Evolutionary conservation across 2,797 vertebrate species (phyloP), one percentile per base, ranked within the genome.

Genomic region (Dermochelys coriacea): DNA sequence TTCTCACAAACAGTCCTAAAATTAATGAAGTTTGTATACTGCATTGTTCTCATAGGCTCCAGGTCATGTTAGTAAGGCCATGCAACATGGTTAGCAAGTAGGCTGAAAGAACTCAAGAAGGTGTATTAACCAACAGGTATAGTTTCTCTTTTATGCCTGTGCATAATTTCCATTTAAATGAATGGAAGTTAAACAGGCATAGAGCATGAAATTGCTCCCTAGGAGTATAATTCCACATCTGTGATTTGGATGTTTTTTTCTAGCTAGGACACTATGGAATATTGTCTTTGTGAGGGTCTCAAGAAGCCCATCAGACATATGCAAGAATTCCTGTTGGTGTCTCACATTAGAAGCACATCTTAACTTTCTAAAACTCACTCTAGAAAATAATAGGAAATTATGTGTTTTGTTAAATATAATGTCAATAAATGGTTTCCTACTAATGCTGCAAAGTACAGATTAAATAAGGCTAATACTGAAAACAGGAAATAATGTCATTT

Each of bases 11-110:
- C 83, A 77, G 61, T 61, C 27, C 59, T 59, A 1, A 55, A 88
- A 84, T 64, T 86, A 82, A 3, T 15, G 83, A 82, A 75, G 90
- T 55, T 71, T 82, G 51, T 16, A 47, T 59, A 3, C 4, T 9
- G 41, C 81, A 25, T 37, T 84, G 84, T 71, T 85, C 41, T 68
- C 71, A 71, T 5, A 90, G 90, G 86, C 81, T 55, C 88, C 80
- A 81, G 49, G 27, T 93, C 96, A 96, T 97, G 97, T 97, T 95
- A 16, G 91, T 87, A 34, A 93, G 91, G 88, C 92, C 96, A 94
- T 97, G 96, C 97, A 97, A 86, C 37, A 68, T 0, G 52, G 90
- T 94, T 96, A 98, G 96, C 92, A 90, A 64, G 80, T 2, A 85
- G 12, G 95, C 16, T 89, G 74, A 79, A 41, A 85, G 55, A 23